These are phyloP conservation scores for Pachyuromys duprasi DNA, from an alignment of 2,797 vertebrate species.

Conservation along the genomic window DNA sequence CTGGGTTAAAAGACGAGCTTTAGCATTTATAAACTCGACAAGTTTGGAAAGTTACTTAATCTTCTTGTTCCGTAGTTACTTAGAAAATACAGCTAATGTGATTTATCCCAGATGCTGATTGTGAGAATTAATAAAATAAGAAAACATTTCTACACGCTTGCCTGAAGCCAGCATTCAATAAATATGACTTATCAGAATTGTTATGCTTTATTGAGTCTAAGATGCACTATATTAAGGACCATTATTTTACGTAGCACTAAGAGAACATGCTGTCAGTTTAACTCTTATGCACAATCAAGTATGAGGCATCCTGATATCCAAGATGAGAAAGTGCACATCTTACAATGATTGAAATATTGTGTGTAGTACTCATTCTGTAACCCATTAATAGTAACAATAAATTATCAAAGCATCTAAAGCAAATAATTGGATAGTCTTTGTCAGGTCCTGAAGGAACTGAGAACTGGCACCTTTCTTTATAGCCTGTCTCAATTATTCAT, in stretches of 20 bases:
- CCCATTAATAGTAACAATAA: conserved; percentile 53
- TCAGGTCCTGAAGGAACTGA: conserved; percentile 24
- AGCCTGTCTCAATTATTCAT: conserved; percentile 52
- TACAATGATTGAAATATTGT: conserved; percentile 46
- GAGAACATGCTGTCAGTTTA: conserved; percentile 29
- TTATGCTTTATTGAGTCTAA: conserved; percentile 45
- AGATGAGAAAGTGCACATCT: background rate
- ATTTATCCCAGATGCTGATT: conserved; percentile 31
- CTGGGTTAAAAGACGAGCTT: background rate
- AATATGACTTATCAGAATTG: conserved; percentile 40
- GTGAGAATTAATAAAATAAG: conserved; percentile 52
- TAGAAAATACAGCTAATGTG: conserved; percentile 31
- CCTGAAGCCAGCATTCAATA: conserved; percentile 13
- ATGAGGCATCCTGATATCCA: conserved; percentile 32
- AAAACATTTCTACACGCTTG: conserved; percentile 32
- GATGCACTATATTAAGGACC: conserved; percentile 51
- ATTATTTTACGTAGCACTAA: conserved; percentile 49
- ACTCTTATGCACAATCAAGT: background rate
- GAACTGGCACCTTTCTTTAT: conserved; percentile 9
- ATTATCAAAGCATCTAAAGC: conserved; percentile 47
- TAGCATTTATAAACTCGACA: background rate
- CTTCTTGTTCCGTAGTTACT: conserved; percentile 28
- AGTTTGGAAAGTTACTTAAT: conserved; percentile 52
- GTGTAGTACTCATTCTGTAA: background rate
- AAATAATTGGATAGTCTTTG: conserved; percentile 54